A percentile compares a stretch with the other conserved stretches of the same genome.
These are phyloP conservation scores for Scalopus aquaticus DNA, from an alignment of 2,113 vertebrate genomes.

Conservation along the genomic window DNA sequence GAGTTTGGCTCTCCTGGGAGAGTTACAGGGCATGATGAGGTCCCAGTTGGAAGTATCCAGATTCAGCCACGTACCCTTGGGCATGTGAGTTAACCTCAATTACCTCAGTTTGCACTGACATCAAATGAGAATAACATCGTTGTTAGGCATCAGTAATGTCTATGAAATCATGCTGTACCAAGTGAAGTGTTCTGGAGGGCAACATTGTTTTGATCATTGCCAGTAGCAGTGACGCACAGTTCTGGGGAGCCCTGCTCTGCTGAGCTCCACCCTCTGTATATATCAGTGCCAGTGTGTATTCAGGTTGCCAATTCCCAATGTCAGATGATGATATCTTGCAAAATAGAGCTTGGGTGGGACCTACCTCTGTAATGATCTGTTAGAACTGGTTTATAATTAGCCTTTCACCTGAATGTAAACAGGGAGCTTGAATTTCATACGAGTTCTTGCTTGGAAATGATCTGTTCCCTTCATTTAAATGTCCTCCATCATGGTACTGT, in stretches of 20 bases:
- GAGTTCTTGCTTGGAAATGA: slow-evolving; percentile 9
- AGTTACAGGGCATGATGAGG: background rate
- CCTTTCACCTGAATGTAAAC: slow-evolving; percentile 39
- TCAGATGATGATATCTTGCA: background rate
- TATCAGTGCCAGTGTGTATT: background rate
- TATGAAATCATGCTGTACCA: background rate
- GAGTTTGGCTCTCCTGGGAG: background rate
- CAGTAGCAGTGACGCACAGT: background rate
- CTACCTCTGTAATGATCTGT: background rate
- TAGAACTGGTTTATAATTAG: slow-evolving; percentile 47
- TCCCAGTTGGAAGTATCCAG: background rate
- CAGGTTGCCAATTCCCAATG: background rate
- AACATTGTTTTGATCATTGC: no score
- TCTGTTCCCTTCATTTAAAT: background rate
- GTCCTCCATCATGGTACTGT: no score
- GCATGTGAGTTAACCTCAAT: background rate
- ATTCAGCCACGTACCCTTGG: background rate
- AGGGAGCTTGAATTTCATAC: background rate
- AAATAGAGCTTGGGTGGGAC: background rate
- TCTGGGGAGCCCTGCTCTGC: background rate
- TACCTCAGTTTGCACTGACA: background rate
- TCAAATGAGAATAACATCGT: background rate
- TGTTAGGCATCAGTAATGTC: background rate
- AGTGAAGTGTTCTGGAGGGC: background rate
- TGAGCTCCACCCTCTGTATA: background rate